Conservation (phyloP, 2,113 vertebrate species). For the Mobula hypostoma region DNA sequence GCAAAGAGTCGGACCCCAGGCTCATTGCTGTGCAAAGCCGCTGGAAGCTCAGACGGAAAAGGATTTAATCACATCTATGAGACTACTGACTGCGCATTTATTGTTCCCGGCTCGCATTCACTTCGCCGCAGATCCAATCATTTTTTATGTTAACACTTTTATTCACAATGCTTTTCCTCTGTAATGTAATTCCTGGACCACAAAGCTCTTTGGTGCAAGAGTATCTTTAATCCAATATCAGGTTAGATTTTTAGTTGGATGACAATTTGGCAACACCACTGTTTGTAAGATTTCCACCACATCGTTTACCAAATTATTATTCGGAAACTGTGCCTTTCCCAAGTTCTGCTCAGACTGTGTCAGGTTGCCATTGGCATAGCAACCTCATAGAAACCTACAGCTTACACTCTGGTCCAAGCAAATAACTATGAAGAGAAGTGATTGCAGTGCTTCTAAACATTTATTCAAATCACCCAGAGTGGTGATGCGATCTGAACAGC, state of each 20-base stretch:
- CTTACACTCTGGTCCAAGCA: not conserved
- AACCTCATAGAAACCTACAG: not conserved
- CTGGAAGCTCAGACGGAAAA: conserved; percentile 15
- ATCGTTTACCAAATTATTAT: conserved; percentile 10
- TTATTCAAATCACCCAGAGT: not conserved
- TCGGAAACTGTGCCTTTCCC: not conserved
- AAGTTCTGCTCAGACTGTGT: not conserved
- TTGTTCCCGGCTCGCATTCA: conserved; percentile 11
- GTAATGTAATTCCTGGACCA: not conserved
- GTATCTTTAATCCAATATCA: not conserved
- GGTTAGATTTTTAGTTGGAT: not conserved
- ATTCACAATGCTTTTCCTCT: conserved; percentile 24
- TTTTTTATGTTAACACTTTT: conserved; percentile 22
- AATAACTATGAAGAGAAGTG: not conserved
- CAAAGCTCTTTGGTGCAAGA: conserved; percentile 15
- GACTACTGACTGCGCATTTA: conserved; percentile 24
- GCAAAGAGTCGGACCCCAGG: conserved; percentile 8
- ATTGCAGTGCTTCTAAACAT: not conserved
- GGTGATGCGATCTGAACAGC: not conserved
- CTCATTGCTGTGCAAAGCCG: conserved; percentile 30
- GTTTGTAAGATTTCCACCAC: not conserved
- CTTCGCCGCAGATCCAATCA: not conserved
- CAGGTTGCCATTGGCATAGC: not conserved
- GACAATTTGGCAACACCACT: not conserved
- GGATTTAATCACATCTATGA: conserved; percentile 29